A percentile compares a stretch with the other conserved stretches of the same genome.
Evolutionary conservation across 2,113 vertebrate species (phyloP).

Genomic region (Haemorhous mexicanus): DNA sequence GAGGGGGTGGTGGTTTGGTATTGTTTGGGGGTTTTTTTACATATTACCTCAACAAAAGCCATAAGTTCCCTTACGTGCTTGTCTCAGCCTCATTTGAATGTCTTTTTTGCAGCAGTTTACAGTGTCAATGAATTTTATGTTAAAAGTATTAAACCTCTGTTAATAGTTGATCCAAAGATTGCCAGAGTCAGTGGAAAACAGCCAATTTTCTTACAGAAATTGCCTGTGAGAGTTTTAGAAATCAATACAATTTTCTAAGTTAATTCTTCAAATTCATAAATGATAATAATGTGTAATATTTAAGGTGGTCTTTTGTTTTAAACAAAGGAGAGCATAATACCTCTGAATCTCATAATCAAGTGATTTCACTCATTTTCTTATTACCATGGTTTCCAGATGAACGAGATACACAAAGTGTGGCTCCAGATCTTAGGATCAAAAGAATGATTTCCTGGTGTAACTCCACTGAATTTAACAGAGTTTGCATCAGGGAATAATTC

Average conservation of each 20-base stretch:
- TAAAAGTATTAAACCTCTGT: neutral
- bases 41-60: neutral
- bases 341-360: slow-evolving; percentile 4
- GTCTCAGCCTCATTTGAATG: neutral
- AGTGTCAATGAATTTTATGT: neutral
- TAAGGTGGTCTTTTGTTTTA: neutral
- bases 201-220: neutral
- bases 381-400: slow-evolving; percentile 50
- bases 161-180: neutral
- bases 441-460: slow-evolving; percentile 26
- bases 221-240: neutral
- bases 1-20: rapidly evolving
- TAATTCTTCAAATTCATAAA: neutral
- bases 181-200: neutral
- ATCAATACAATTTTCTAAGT: neutral
- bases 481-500: slow-evolving; percentile 53
- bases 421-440: neutral
- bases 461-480: slow-evolving; percentile 1
- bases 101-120: neutral
- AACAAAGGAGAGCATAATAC: neutral
- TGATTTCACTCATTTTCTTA: slow-evolving; percentile 24
- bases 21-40: neutral
- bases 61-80: neutral
- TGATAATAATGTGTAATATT: neutral
- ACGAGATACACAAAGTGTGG: neutral